Base-by-base conservation (phyloP, 2,797 vertebrate genomes). In the Mormyrus hasselquistii region DNA sequence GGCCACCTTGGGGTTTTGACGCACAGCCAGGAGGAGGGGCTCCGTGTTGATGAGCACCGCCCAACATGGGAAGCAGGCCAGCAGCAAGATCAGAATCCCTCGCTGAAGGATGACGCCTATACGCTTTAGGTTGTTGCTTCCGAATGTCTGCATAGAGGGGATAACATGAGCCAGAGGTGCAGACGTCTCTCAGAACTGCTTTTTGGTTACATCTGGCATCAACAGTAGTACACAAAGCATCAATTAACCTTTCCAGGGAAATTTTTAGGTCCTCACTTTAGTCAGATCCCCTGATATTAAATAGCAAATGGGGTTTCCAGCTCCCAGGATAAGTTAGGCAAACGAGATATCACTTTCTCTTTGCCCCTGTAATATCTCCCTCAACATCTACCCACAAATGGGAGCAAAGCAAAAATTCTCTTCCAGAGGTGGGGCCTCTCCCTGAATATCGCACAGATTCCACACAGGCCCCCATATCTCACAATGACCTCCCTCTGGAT, bases 41-140 rank as follows among this genome's bases (percentile, higher is more conserved):
- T 98, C 95, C 0, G 97, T 98, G 95, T 99, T 98, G 92, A 99
- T 93, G 90, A 99, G 97, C 73, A 99, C 2, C 0, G 97, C 97
- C 98, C 98, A 99, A 94, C 98, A 99, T 38, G 98, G 97, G 89
- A 97, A 97, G 93, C 97, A 99, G 92, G 95, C 96, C 44, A 99
- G 92, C 38, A 99, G 94, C 50, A 98, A 95, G 86, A 98, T 97
- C 89, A 99, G 94, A 52, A 94, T 12, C 1, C 95, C 96, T 0
- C 95, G 94, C 92, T 99, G 98, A n/a, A 99, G 95, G 91, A 99
- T 97, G 90, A 97, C 95, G 2, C 98, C 98, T 49, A 99, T 96
- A 0, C 95, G 93, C 94, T 97, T 98, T 95, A 98, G 79, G 93
- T 99, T 99, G 91, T 94, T 96, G 91, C 97, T 94, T 8, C 98